Percentiles rank a stretch among this genome's conserved stretches.
These are phyloP conservation scores for Sanderia malayensis DNA, from an alignment of 30 jellyfish, hydroid and myxozoan genomes.

Conservation along the genomic window DNA sequence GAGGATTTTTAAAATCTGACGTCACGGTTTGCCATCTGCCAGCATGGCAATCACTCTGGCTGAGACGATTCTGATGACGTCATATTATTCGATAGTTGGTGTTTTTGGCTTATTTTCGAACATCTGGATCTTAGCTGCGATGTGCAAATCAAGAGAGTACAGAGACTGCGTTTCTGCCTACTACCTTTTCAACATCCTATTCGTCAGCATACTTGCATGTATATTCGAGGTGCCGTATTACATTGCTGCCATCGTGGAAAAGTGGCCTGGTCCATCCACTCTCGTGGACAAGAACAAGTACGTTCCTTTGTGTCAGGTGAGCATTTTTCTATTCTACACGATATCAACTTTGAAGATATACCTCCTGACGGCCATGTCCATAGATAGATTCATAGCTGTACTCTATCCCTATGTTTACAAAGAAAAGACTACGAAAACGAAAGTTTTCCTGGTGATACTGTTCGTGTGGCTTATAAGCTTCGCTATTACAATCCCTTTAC, in stretches of 20 bases:
- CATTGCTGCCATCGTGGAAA: slow-evolving; percentile 9
- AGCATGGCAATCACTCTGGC: slow-evolving; percentile 25
- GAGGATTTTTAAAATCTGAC: too few species aligned
- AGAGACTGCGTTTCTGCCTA: slow-evolving; percentile 22
- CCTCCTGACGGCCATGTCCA: slow-evolving; percentile 18
- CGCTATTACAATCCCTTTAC: background rate
- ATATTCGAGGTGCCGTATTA: slow-evolving; percentile 30
- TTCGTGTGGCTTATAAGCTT: slow-evolving; percentile 14
- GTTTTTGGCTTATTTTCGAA: slow-evolving; percentile 24
- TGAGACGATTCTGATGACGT: slow-evolving; percentile 11
- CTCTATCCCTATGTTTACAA: slow-evolving; percentile 25
- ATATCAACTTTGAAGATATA: slow-evolving; percentile 21
- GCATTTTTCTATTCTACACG: slow-evolving; percentile 11
- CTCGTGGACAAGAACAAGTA: background rate
- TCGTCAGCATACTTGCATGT: slow-evolving; percentile 30
- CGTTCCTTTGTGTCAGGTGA: slow-evolving; percentile 11
- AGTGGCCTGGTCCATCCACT: slow-evolving; percentile 23
- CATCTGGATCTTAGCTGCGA: background rate
- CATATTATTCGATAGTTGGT: slow-evolving; percentile 26
- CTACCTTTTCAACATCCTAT: slow-evolving; percentile 26
- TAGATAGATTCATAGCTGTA: slow-evolving; percentile 36
- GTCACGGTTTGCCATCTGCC: too few species aligned
- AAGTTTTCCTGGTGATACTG: background rate
- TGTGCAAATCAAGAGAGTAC: slow-evolving; percentile 20
- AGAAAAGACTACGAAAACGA: slow-evolving; percentile 10